These are phyloP conservation scores for Seladonia tumulorum DNA, from an alignment of 2,888 invertebrate genomes.

Conservation along the genomic window DNA sequence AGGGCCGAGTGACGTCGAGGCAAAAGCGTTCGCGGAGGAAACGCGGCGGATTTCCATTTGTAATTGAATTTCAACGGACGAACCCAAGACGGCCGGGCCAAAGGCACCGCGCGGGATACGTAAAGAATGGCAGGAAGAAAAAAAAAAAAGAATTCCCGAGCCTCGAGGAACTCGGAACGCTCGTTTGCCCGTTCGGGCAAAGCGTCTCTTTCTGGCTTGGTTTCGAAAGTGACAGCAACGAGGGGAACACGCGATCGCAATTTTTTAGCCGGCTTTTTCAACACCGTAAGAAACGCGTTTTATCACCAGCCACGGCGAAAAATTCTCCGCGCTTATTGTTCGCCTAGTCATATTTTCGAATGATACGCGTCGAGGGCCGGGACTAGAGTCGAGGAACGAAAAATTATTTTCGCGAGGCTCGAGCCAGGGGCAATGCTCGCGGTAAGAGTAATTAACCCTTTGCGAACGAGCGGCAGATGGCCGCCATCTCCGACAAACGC, in stretches of 20 bases:
- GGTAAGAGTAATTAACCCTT: conserved; percentile 10
- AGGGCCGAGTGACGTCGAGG: background rate
- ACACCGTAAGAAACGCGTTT: background rate
- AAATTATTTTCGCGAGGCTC: background rate
- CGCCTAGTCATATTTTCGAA: background rate
- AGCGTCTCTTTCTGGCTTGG: background rate
- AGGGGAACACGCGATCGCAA: background rate
- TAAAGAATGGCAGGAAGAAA: background rate
- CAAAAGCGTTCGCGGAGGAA: background rate
- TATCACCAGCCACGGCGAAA: background rate
- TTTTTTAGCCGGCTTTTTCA: background rate
- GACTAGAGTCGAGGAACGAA: background rate
- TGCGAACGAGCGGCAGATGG: background rate
- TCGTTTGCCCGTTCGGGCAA: background rate
- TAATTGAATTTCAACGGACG: background rate
- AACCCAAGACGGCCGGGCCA: background rate
- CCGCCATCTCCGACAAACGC: background rate
- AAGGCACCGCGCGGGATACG: background rate
- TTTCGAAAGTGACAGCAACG: background rate
- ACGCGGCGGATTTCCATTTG: background rate
- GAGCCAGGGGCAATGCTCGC: background rate
- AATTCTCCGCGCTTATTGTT: background rate
- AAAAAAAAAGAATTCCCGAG: background rate
- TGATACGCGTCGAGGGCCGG: background rate
- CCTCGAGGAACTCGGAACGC: background rate